Conservation (phyloP, 30 jellyfish, hydroid and myxozoan species). For the Pseudorhiza aurosa region DNA sequence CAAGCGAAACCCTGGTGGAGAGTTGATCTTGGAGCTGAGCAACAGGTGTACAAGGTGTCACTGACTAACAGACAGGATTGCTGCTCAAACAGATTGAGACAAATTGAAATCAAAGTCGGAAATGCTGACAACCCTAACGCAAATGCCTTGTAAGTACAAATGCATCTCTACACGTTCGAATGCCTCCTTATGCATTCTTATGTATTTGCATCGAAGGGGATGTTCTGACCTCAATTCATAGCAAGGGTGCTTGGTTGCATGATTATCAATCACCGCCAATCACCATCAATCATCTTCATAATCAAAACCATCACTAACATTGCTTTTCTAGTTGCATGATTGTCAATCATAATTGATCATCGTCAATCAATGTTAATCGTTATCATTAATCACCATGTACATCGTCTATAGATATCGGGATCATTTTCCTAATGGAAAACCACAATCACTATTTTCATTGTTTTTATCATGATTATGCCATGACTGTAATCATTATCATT, state of each 20-base stretch:
- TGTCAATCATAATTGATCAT: no score
- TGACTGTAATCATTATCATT: no score
- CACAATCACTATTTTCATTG: no score
- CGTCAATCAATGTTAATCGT: no score
- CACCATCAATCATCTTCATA: background rate
- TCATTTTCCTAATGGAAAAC: no score
- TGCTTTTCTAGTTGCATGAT: no score
- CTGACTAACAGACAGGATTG: slow-evolving; percentile 40
- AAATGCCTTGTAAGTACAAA: slow-evolving; percentile 11
- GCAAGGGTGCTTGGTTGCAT: background rate
- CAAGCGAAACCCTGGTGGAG: slow-evolving; percentile 57
- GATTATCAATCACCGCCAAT: background rate
- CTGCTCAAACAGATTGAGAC: slow-evolving; percentile 32
- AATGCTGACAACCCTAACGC: slow-evolving; percentile 32
- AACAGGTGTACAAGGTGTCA: slow-evolving; percentile 12
- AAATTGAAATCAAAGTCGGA: slow-evolving; percentile 20
- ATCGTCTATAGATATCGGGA: no score
- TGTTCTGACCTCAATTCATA: no score
- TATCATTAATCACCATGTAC: no score
- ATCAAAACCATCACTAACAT: background rate
- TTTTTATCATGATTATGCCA: no score
- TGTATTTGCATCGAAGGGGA: no score
- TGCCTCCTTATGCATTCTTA: no score
- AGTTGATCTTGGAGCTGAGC: slow-evolving; percentile 10
- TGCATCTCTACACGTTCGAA: background rate